A percentile compares a stretch with the other conserved stretches of the same genome.
Evolutionary conservation across 1,140 invertebrate genomes (phyloP).

Genomic region (Hyles vespertilio): DNA sequence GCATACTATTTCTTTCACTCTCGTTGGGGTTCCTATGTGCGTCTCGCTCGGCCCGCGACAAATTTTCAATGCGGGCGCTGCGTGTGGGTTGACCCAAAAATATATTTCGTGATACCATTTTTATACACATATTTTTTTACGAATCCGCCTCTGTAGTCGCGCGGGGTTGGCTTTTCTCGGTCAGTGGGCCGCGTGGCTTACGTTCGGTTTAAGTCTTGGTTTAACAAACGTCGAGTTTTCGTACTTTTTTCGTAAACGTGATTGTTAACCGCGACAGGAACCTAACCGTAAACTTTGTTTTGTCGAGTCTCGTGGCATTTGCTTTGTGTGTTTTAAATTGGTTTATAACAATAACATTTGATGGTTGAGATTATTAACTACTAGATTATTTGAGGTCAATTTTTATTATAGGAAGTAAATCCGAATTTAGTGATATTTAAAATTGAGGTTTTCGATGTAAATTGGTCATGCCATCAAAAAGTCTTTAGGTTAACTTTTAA

Average conservation of each 20-base stretch:
- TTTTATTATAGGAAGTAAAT: no score
- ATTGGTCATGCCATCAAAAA: no score
- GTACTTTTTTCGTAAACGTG: not conserved
- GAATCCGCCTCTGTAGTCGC: conserved; percentile 32
- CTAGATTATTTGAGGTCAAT: no score
- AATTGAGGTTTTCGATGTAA: no score
- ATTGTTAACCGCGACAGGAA: not conserved
- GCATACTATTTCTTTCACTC: conserved; percentile 61
- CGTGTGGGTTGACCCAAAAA: conserved; percentile 68
- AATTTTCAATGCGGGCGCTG: conserved; percentile 68
- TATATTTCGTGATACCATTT: conserved; percentile 67
- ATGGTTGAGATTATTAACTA: no score
- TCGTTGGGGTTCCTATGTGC: conserved; percentile 36
- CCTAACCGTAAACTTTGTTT: conserved; percentile 2
- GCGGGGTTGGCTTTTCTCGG: conserved; percentile 31
- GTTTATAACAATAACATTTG: not conserved
- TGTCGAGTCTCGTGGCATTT: not conserved
- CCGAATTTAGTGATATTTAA: no score
- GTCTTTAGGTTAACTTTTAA: no score
- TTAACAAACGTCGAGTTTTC: not conserved
- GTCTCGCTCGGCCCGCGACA: conserved; percentile 61
- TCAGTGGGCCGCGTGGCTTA: conserved; percentile 44
- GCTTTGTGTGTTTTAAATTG: not conserved
- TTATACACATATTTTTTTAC: conserved; percentile 29
- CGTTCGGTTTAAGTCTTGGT: not conserved